Percentiles rank a stretch among this genome's conserved stretches.
phyloP scores from a whole-genome alignment of 2,888 invertebrate genomes.

The Eupithecia vulgata region DNA sequence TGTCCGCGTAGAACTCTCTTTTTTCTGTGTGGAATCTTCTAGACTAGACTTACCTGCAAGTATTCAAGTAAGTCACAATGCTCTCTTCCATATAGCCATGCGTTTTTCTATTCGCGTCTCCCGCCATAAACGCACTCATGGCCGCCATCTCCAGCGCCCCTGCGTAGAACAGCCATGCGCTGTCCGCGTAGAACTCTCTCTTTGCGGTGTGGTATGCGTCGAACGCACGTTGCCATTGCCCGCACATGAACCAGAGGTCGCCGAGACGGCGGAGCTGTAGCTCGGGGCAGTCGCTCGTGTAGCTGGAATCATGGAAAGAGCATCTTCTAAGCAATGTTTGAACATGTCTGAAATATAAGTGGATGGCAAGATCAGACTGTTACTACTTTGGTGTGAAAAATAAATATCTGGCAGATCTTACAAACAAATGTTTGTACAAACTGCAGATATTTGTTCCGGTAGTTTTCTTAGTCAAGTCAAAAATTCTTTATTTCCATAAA shows the following conservation, averaged over 20 bases:
- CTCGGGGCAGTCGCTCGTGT: conserved; percentile 93
- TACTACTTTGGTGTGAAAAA: not conserved
- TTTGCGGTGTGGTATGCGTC: conserved; percentile 98
- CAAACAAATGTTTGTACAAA: too few species aligned
- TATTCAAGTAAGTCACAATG: conserved; percentile 94
- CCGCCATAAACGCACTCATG: conserved; percentile 94
- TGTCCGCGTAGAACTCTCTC: conserved; percentile 97
- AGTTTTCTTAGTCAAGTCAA: too few species aligned
- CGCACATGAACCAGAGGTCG: conserved; percentile 98
- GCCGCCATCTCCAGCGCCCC: conserved; percentile 99
- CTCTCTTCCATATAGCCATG: conserved; percentile 97
- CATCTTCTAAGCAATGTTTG: conserved; percentile 1
- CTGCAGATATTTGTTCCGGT: too few species aligned
- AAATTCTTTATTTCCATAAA: too few species aligned
- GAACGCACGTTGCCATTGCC: conserved; percentile 95
- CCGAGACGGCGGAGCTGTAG: conserved; percentile 96
- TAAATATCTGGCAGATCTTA: too few species aligned
- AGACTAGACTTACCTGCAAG: conserved; percentile 87
- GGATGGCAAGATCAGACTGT: not conserved
- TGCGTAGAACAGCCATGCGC: conserved; percentile 98
- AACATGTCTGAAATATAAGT: not conserved
- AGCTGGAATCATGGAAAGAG: conserved; percentile 77
- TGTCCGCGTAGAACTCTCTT: conserved; percentile 97
- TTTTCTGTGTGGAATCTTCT: conserved; percentile 96
- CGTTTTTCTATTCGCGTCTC: conserved; percentile 90